Percentiles rank a stretch among this genome's conserved stretches.
phyloP scores from a whole-genome alignment of 2,888 invertebrate genomes.

The Amiota communis region DNA sequence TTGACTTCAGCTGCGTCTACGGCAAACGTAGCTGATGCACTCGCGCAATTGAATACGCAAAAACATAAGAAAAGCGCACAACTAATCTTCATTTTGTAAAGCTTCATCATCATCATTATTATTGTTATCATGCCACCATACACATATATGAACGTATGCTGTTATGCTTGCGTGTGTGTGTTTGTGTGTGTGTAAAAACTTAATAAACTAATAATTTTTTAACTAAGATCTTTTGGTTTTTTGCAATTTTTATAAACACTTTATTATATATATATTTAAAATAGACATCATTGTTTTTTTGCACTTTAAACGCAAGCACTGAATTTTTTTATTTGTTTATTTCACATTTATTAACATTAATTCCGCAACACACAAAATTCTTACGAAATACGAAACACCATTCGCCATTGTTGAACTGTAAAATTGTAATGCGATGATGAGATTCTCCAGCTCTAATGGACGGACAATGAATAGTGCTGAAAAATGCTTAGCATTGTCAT shows the following conservation, averaged over 20 bases:
- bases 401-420: conserved; percentile 50
- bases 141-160: conserved; percentile 35
- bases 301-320: neutral
- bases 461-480: neutral
- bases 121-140: conserved; percentile 39
- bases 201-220: neutral
- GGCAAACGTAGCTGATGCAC: conserved; percentile 56
- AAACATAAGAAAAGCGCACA: conserved; percentile 53
- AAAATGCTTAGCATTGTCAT: too few species aligned
- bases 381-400: conserved; percentile 30
- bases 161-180: neutral
- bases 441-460: neutral
- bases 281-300: too few species aligned
- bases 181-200: neutral
- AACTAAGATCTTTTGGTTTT: conserved; percentile 10
- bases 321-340: neutral
- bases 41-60: conserved; percentile 46
- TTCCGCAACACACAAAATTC: conserved; percentile 32
- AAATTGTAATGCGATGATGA: neutral
- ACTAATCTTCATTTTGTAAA: conserved; percentile 58
- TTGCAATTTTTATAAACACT: neutral
- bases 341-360: neutral
- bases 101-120: conserved; percentile 30
- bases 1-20: conserved; percentile 62
- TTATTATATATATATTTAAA: too few species aligned